phyloP scores from a whole-genome alignment of 2,888 invertebrate species.

The Germaria angustata region DNA sequence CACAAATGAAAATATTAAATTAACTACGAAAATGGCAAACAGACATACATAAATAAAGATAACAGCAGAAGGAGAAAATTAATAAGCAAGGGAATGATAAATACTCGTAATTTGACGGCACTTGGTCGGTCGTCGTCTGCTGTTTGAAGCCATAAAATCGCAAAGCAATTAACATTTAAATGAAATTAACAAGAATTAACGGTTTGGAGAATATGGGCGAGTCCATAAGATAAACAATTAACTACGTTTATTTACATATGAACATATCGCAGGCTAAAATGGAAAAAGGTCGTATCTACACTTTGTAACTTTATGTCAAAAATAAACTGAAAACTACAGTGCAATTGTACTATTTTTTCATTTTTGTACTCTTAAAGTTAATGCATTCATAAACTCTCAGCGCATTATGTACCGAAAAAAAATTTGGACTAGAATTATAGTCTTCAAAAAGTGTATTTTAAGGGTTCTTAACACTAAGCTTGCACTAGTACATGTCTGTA shows the following conservation, averaged over 20 bases:
- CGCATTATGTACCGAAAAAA: no score
- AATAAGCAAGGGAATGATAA: constrained; percentile 17
- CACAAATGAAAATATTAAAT: constrained; percentile 8
- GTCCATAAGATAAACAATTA: background rate
- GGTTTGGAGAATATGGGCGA: constrained; percentile 34
- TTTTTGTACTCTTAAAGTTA: no score
- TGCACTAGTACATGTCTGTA: no score
- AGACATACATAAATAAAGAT: background rate
- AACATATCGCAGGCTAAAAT: no score
- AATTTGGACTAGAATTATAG: no score
- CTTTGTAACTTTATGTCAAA: no score
- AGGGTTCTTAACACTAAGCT: no score
- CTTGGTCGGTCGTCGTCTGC: constrained; percentile 20
- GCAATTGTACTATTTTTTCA: background rate
- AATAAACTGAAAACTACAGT: no score
- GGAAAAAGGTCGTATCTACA: no score
- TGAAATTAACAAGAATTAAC: constrained; percentile 47
- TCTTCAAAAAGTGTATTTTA: no score
- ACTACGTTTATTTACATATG: no score
- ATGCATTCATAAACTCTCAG: no score
- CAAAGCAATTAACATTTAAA: constrained; percentile 61
- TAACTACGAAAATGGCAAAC: constrained; percentile 31
- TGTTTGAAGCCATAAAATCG: constrained; percentile 45
- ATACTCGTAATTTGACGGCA: constrained; percentile 34
- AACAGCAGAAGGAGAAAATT: constrained; percentile 11